These are phyloP conservation scores for Laupala kohalensis DNA, from an alignment of 1,140 invertebrate genomes.

Conservation along the genomic window DNA sequence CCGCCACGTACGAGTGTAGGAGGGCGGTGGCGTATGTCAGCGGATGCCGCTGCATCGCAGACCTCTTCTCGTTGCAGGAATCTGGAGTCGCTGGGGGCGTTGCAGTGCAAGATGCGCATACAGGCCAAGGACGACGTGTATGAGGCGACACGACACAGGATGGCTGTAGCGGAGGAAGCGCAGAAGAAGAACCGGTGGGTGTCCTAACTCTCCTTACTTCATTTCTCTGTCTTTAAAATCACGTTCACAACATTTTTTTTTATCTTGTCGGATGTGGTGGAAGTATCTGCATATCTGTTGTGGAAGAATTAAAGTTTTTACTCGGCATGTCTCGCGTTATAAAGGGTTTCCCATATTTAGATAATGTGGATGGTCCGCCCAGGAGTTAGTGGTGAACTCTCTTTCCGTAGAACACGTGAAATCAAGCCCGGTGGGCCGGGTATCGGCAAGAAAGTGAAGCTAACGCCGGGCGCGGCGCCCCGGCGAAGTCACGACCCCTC, in stretches of 20 bases:
- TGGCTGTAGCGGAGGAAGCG: slow-evolving; percentile 78
- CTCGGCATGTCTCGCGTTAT: neutral
- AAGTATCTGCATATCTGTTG: too few relatives aligned
- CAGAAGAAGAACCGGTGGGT: slow-evolving; percentile 80
- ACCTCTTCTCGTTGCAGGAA: slow-evolving; percentile 16
- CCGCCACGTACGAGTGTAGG: too few relatives aligned
- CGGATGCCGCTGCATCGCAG: neutral
- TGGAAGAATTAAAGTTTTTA: neutral
- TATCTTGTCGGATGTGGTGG: neutral
- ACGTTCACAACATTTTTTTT: neutral
- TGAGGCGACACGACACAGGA: slow-evolving; percentile 74
- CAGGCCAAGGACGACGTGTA: slow-evolving; percentile 91
- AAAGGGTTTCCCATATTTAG: too few relatives aligned
- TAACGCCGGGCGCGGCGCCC: slow-evolving; percentile 2
- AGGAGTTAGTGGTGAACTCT: too few relatives aligned
- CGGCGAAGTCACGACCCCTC: slow-evolving; percentile 19
- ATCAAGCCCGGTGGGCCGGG: slow-evolving; percentile 80
- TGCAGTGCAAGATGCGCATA: slow-evolving; percentile 74
- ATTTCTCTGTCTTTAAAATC: neutral
- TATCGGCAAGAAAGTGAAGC: slow-evolving; percentile 69
- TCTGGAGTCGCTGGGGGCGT: slow-evolving; percentile 65
- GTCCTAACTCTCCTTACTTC: neutral
- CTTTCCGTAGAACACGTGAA: slow-evolving; percentile 69
- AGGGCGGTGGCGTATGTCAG: too few relatives aligned
- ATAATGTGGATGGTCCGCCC: too few relatives aligned